Evolutionary conservation across 2,113 vertebrate species (phyloP), one percentile per base, ranked within the genome.

Genomic region (Charina bottae): DNA sequence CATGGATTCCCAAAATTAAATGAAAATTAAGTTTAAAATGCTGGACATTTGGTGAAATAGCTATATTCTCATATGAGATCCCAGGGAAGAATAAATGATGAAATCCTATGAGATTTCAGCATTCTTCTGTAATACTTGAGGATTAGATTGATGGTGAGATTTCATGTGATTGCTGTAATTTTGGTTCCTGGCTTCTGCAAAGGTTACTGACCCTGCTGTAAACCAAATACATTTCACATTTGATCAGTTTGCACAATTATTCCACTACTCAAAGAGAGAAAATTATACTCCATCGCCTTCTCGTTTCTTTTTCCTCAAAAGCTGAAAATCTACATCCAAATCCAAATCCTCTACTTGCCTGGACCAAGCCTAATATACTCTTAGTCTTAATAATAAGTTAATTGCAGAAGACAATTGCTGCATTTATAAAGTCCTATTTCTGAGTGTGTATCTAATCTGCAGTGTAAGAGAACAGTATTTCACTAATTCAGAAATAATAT

Each of bases 391-490:
- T 17, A 46, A 28, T n/a, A 19, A 54, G 42, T 37, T 37, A 60
- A 46, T 28, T 72, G 33, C 42, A 60, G 46, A 62, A 83, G n/a
- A 54, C 87, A 54, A 89, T 72, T 84, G 33, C 72, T 62, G n/a
- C 83, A 56, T 89, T 88, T 88, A 62, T 26, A 46, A 93, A 19
- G 10, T 12, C 56, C 11, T 56, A 13, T 54, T 42, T 88, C 54
- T 78, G 72, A 78, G 37, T 78, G 72, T 78, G 1, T 10, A 78
- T 72, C 60, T 85, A 28, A 88, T 53, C 33, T 88, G 85, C 72
- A 56, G 87, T 55, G 28, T 93, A 85, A 90, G 88, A 64, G 86
- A 72, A 87, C 2, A 33, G 33, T 49, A 42, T 83, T 90, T 87
- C n/a, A 17, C 59, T 85, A 89, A 62, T 87, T 24, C 60, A 85